These are phyloP conservation scores for Chaetops frenatus DNA, from an alignment of 2,113 vertebrate genomes.

Conservation along the genomic window DNA sequence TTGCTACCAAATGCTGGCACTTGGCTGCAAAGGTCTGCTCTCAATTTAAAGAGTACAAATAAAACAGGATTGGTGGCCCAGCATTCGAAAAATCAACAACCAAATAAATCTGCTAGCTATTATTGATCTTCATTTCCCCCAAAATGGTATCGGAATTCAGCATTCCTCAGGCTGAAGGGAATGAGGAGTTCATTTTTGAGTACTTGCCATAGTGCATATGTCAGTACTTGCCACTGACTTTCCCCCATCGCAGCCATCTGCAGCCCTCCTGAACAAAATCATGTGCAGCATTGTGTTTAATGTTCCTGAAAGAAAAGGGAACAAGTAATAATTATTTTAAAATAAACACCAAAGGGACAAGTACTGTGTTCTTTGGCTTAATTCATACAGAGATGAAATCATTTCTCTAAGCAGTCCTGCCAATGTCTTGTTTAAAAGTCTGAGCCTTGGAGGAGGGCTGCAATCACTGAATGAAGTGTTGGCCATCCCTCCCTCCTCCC, in stretches of 20 bases:
- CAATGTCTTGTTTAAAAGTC: conserved; percentile 70
- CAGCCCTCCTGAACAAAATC: conserved; percentile 51
- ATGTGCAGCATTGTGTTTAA: conserved; percentile 68
- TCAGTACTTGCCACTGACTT: conserved; percentile 44
- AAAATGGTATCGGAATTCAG: background rate
- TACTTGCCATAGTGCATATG: conserved; percentile 8
- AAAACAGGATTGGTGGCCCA: background rate
- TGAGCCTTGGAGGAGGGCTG: conserved; percentile 63
- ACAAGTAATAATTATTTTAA: conserved; percentile 77
- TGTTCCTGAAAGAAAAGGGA: conserved; percentile 73
- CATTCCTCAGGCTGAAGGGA: conserved; percentile 20
- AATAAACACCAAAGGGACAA: conserved; percentile 77
- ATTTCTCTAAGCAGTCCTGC: conserved; percentile 64
- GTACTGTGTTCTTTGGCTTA: conserved; percentile 77
- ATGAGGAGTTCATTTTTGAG: conserved; percentile 14
- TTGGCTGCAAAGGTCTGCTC: background rate
- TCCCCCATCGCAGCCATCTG: conserved; percentile 17
- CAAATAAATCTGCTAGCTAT: conserved; percentile 39
- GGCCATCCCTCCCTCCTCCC: conserved; percentile 17
- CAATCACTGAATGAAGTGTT: conserved; percentile 52
- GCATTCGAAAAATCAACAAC: conserved; percentile 2
- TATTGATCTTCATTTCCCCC: conserved; percentile 3
- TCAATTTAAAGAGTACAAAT: conserved; percentile 19
- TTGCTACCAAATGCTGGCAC: conserved; percentile 47
- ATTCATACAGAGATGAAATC: conserved; percentile 67